Percentiles rank a stretch among this genome's conserved stretches.
Conservation (phyloP, 2,113 vertebrate species). For the Apaloderma vittatum region DNA sequence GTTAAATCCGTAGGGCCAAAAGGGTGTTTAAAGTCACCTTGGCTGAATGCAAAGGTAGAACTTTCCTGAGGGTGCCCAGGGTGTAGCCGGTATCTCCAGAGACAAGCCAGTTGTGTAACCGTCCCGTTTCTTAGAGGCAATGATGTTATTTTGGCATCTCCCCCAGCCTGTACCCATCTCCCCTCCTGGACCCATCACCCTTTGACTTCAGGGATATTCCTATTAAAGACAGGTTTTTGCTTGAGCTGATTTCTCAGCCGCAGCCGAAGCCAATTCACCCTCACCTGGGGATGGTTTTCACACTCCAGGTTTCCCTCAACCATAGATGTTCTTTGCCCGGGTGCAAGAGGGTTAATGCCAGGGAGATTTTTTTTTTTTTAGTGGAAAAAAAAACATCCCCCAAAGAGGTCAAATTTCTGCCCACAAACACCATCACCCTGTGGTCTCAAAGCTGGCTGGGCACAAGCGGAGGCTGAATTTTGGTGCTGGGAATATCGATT, state of each 20-base stretch:
- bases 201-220: background rate
- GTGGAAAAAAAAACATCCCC: rapidly evolving
- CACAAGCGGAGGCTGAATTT: background rate
- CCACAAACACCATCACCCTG: no score
- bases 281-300: background rate
- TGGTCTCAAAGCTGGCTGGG: background rate
- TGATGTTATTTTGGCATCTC: background rate
- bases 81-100: background rate
- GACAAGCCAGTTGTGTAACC: background rate
- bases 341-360: background rate
- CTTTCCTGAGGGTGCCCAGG: background rate
- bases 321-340: rapidly evolving
- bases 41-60: background rate
- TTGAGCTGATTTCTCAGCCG: background rate
- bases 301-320: rapidly evolving
- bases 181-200: background rate
- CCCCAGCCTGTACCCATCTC: rapidly evolving
- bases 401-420: background rate
- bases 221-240: rapidly evolving
- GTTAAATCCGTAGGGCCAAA: background rate
- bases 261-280: rapidly evolving
- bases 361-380: no score
- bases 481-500: rapidly evolving
- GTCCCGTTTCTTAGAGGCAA: background rate
- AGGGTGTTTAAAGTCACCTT: conserved; percentile 4